These are phyloP conservation scores for Saccopteryx bilineata DNA, from an alignment of 2,113 vertebrate genomes.

Conservation along the genomic window DNA sequence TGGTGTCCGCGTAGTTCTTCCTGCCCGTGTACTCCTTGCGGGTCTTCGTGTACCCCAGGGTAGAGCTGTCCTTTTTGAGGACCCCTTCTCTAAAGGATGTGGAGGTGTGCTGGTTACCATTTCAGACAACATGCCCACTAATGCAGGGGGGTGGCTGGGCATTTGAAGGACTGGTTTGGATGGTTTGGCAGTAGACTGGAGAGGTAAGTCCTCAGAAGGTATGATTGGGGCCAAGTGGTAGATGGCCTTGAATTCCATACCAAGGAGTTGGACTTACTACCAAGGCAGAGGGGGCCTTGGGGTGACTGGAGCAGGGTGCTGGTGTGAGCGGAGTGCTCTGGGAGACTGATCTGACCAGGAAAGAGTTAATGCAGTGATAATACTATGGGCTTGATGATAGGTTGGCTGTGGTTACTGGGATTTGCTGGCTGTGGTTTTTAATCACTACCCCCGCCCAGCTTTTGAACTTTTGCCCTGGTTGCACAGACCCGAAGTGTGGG, in stretches of 20 bases:
- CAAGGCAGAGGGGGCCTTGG: neutral
- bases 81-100: neutral
- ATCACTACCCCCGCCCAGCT: neutral
- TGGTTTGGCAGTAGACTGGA: neutral
- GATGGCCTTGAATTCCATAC: neutral
- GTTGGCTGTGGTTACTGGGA: neutral
- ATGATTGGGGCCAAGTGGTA: neutral
- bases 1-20: neutral
- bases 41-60: neutral
- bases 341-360: neutral
- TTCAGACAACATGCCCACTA: neutral
- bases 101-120: neutral
- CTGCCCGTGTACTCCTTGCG: neutral
- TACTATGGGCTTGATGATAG: neutral
- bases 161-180: neutral
- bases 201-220: neutral
- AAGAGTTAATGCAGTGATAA: neutral
- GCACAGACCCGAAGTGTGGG: neutral
- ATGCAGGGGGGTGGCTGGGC: neutral
- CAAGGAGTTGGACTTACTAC: neutral
- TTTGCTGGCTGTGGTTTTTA: neutral
- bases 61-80: neutral
- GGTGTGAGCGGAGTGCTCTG: neutral
- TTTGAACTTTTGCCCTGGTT: conserved; percentile 12
- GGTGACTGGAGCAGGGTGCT: neutral